phyloP scores from a whole-genome alignment of 2,797 vertebrate genomes.

The Hyperoplus immaculatus region DNA sequence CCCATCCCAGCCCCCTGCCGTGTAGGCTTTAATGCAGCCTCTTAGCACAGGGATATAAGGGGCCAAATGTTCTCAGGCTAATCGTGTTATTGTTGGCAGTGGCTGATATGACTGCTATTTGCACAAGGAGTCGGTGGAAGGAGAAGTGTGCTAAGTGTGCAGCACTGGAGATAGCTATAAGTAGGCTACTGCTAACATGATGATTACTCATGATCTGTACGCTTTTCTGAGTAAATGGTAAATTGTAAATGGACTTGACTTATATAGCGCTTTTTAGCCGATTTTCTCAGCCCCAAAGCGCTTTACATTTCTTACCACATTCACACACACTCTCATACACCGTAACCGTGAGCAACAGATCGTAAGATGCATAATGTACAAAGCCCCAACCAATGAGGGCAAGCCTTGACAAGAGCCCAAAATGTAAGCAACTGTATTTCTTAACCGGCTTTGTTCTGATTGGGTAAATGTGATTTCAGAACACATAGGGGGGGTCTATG shows the following conservation, averaged over 20 bases:
- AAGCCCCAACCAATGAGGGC: not conserved
- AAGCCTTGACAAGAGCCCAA: not conserved
- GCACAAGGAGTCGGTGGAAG: conserved; percentile 42
- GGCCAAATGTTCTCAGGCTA: conserved; percentile 62
- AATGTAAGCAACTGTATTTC: conserved; percentile 10
- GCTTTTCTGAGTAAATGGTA: not conserved
- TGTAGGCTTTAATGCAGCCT: conserved; percentile 25
- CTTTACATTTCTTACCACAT: too few species aligned
- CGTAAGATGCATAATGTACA: conserved; percentile 20
- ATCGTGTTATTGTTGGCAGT: conserved; percentile 64
- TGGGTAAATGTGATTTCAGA: conserved; percentile 21
- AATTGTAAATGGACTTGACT: too few species aligned
- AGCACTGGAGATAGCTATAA: conserved; percentile 63
- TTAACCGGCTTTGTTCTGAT: not conserved
- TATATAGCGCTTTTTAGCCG: too few species aligned
- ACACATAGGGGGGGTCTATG: conserved; percentile 23
- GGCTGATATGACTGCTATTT: conserved; percentile 56
- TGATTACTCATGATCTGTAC: conserved; percentile 45
- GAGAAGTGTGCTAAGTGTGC: conserved; percentile 34
- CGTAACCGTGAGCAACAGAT: conserved; percentile 27
- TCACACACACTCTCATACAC: too few species aligned
- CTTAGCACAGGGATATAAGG: conserved; percentile 33
- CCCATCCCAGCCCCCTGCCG: not conserved
- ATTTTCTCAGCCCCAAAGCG: too few species aligned
- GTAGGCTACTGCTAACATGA: conserved; percentile 21